Evolutionary conservation across 1,140 invertebrate genomes (phyloP).

Genomic region (Zophobas atratus): DNA sequence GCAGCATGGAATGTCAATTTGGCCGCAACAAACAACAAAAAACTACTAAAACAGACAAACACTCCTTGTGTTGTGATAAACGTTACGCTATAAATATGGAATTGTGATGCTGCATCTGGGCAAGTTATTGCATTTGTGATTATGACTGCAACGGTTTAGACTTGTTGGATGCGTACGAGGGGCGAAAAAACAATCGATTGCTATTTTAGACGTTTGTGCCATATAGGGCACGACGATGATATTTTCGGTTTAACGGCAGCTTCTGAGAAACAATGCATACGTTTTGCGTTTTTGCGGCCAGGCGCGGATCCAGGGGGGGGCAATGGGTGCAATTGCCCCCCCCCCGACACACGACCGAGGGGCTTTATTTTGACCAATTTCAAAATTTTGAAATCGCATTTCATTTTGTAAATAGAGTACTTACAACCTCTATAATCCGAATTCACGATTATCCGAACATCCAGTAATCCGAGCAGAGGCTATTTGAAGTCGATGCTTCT

Average conservation of each 20-base stretch:
- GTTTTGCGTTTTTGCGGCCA: constrained; percentile 42
- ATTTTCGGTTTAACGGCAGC: constrained; percentile 50
- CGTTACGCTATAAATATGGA: constrained; percentile 36
- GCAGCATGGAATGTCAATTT: constrained; percentile 12
- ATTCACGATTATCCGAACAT: too few species aligned
- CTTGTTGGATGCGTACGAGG: not conserved
- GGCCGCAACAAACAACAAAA: not conserved
- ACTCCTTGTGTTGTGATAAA: constrained; percentile 28
- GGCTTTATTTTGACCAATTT: too few species aligned
- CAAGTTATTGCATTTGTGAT: constrained; percentile 29
- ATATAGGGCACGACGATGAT: constrained; percentile 51
- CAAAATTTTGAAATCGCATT: too few species aligned
- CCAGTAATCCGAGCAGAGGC: too few species aligned
- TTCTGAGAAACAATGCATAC: constrained; percentile 52
- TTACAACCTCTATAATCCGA: too few species aligned
- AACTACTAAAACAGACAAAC: constrained; percentile 7
- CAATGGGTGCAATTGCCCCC: too few species aligned
- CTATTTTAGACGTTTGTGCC: constrained; percentile 47
- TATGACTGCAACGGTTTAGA: constrained; percentile 35
- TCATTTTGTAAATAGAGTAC: too few species aligned
- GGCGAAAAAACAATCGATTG: constrained; percentile 38
- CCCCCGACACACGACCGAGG: too few species aligned
- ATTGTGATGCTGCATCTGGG: too few species aligned
- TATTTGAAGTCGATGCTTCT: too few species aligned
- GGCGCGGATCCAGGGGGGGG: too few species aligned